Conservation (phyloP, 2,113 vertebrate species). For the Pipa parva region DNA sequence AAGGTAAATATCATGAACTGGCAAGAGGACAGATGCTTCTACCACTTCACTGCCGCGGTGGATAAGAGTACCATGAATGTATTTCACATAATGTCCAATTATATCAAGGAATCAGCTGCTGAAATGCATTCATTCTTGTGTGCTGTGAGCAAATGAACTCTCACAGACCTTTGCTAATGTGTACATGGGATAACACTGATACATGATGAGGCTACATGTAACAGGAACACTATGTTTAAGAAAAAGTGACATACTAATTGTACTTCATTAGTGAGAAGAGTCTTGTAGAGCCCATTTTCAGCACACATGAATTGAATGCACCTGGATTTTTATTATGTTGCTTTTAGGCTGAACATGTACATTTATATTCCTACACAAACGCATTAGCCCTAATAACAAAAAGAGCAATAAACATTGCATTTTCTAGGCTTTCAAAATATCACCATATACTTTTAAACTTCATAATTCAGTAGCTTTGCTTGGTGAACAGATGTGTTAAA, state of each 20-base stretch:
- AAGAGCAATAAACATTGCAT: background rate
- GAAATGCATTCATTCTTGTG: background rate
- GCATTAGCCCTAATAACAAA: background rate
- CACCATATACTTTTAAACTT: background rate
- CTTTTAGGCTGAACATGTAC: background rate
- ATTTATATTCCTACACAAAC: background rate
- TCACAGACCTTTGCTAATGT: background rate
- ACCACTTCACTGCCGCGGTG: conserved; percentile 12
- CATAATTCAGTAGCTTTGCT: background rate
- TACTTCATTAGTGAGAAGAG: too few relatives aligned
- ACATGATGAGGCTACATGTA: too few relatives aligned
- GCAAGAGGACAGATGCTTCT: conserved; percentile 14
- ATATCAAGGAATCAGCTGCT: background rate
- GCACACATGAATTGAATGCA: background rate
- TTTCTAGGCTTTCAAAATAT: background rate
- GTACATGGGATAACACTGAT: too few relatives aligned
- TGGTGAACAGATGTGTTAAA: background rate
- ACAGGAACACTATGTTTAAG: too few relatives aligned
- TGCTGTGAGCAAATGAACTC: background rate
- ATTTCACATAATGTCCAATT: background rate
- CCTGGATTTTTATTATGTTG: background rate
- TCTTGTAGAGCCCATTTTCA: background rate
- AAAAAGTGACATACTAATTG: too few relatives aligned
- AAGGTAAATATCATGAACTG: background rate
- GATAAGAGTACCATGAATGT: background rate